Evolutionary conservation across 2,797 vertebrate genomes (phyloP), one percentile per base, ranked within the genome.

Genomic region (Acanthurus leucopareius): DNA sequence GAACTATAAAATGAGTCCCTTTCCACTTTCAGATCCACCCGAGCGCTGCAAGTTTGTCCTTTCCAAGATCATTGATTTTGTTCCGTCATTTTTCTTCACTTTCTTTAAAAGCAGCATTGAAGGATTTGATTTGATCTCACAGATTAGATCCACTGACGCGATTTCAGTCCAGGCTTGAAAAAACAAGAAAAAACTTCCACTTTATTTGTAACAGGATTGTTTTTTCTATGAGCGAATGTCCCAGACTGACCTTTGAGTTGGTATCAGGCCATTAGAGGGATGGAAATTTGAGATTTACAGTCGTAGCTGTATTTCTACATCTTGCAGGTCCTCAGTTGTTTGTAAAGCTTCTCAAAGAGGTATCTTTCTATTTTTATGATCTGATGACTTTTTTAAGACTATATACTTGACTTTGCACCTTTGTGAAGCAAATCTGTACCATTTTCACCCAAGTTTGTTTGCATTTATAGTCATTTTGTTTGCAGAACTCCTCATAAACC

Each of bases 91-190:
- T 35, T 2, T 66, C 3, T 17, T 57, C 28, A 16, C 13, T 40
- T 25, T 72, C 44, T 42, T 40, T 5, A 10, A 5, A 17, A 22
- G 13, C 16, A 14, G 20, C 22, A 6, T 22, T 19, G 6, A 60
- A 40, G 51, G 42, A 15, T 73, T 16, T 47, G n/a, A 45, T 52
- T 71, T 40, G 15, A 54, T 70, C 17, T 67, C 51, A 71, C 71
- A 44, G 56, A 73, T 66, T 58, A n/a, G 16, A 67, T 79, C 58
- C 16, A 45, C 54, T 40, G 13, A 25, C 25, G 3, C 25, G 3
- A 25, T 25, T 38, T 22, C 20, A 54, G 16, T 47, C 40, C 8
- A 32, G 11, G 22, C 45, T 17, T 14, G 40, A 28, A 61, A 22
- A 11, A 15, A 19, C 62, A 73, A 79, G 22, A 20, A 53, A 42